Evolutionary conservation across 2,888 invertebrate genomes (phyloP).

Genomic region (Eubasilissa splendida): DNA sequence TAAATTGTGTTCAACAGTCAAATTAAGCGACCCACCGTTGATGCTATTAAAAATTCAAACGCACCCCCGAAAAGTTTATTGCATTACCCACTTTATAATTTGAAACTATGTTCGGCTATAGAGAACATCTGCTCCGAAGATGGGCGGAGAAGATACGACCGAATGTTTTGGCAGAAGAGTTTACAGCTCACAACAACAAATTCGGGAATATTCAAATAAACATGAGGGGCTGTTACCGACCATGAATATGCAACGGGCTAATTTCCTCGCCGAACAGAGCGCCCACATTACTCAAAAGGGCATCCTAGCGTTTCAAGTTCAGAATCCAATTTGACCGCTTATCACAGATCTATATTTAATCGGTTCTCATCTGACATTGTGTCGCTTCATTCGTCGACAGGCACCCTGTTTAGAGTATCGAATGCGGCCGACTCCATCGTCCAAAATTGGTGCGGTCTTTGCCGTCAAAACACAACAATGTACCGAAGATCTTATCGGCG

Average conservation of each 20-base stretch:
- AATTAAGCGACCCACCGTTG: constrained; percentile 50
- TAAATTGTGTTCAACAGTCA: constrained; percentile 52
- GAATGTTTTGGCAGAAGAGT: constrained; percentile 52
- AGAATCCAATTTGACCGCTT: constrained; percentile 49
- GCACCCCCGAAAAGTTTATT: constrained; percentile 42
- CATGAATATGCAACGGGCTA: constrained; percentile 54
- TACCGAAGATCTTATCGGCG: constrained; percentile 44
- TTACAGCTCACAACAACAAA: constrained; percentile 45
- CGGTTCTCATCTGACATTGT: constrained; percentile 37
- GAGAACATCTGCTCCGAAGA: constrained; percentile 52
- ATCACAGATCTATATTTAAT: constrained; percentile 54
- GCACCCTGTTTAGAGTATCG: constrained; percentile 43
- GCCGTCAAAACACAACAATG: constrained; percentile 53
- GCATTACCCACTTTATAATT: constrained; percentile 46
- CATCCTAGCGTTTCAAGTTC: constrained; percentile 19
- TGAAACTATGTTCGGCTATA: constrained; percentile 39
- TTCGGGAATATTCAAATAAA: constrained; percentile 33
- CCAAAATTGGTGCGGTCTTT: constrained; percentile 51
- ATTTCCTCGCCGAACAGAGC: constrained; percentile 47
- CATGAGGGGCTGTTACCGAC: constrained; percentile 30
- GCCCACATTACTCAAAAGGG: constrained; percentile 51
- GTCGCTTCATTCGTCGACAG: constrained; percentile 40
- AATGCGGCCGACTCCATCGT: constrained; percentile 30
- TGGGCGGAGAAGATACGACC: constrained; percentile 45
- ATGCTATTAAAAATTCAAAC: constrained; percentile 50